phyloP scores from a whole-genome alignment of 2,888 invertebrate species.

The Clostera curtula region DNA sequence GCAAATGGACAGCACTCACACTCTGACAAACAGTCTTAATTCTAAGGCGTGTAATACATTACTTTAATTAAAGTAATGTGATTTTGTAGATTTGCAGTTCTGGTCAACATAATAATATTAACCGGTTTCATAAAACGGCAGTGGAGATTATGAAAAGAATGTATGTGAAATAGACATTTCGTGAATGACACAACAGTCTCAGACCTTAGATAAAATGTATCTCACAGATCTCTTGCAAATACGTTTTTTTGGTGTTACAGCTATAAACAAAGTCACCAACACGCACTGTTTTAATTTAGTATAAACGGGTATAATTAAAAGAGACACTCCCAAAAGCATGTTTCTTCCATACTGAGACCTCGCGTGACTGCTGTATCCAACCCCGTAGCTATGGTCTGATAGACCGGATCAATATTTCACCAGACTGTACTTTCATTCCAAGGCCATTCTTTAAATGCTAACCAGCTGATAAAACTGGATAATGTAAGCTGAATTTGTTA shows the following conservation, averaged over 20 bases:
- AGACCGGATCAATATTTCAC: slow-evolving; percentile 43
- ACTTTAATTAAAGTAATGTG: no score
- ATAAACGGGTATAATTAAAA: slow-evolving; percentile 15
- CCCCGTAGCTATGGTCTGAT: slow-evolving; percentile 23
- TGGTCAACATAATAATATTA: no score
- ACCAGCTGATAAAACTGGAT: slow-evolving; percentile 16
- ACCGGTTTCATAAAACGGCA: no score
- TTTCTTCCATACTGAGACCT: slow-evolving; percentile 37
- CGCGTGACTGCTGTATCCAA: slow-evolving; percentile 49
- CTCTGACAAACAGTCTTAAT: no score
- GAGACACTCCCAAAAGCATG: slow-evolving; percentile 40
- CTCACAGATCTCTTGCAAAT: slow-evolving; percentile 28
- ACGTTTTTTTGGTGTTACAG: slow-evolving; percentile 25
- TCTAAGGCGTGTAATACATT: no score
- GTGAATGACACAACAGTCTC: no score
- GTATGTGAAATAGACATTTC: no score
- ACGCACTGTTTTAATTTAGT: slow-evolving; percentile 11
- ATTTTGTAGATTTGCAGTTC: no score
- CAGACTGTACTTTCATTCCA: slow-evolving; percentile 35
- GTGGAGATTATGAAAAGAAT: no score
- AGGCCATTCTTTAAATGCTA: slow-evolving; percentile 26
- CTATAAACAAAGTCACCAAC: slow-evolving; percentile 22
- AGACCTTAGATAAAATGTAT: background rate
- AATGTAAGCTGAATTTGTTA: slow-evolving; percentile 8
- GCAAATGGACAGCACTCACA: no score